Base-by-base conservation (phyloP, 2,797 vertebrate genomes). In the Okamejei kenojei region DNA sequence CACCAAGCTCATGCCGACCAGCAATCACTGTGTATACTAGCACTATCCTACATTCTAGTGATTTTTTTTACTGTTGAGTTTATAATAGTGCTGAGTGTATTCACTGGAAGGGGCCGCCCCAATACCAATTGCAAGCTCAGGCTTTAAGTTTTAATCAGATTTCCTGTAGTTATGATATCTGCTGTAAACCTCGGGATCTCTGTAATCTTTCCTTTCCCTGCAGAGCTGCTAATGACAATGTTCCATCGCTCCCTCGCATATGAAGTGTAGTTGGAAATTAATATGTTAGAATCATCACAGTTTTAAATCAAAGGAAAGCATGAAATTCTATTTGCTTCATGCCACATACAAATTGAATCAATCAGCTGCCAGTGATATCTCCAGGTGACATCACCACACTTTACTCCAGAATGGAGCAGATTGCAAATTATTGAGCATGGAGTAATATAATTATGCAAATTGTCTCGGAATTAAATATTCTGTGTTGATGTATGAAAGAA, bases 391-490 rank as follows among this genome's bases (percentile, higher is more conserved):
- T 38, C 29, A 58, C 1, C 76, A 29, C 38, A 54, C 13, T 91
- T 45, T 54, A 74, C 35, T 54, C 90, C 38, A 45, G 58, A 92
- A 92, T 19, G 10, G 23, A 54, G 38, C 54, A 45, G 23, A 92
- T 92, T 95, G 94, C 90, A 95, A 94, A 96, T 96, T 94, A 95
- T 94, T 91, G 91, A 94, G 94, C 94, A 94, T 94, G 94, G 94
- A 94, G 95, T 94, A 94, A 95, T 96, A 95, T 95, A 95, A 95
- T 96, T 96, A 96, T 95, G 94, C 94, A 95, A 94, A 96, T 94
- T 78, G 86, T 93, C 86, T 81, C 94, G 94, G 94, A 94, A 94
- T 95, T 95, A 94, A 2, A 0, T 93, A 93, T 93, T 13, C 94
- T 95, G 94, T 94, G 94, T 94, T 88, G 90, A 58, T 92, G 90